Conservation (phyloP, 2,113 vertebrate genomes). For the Felis chaus region DNA sequence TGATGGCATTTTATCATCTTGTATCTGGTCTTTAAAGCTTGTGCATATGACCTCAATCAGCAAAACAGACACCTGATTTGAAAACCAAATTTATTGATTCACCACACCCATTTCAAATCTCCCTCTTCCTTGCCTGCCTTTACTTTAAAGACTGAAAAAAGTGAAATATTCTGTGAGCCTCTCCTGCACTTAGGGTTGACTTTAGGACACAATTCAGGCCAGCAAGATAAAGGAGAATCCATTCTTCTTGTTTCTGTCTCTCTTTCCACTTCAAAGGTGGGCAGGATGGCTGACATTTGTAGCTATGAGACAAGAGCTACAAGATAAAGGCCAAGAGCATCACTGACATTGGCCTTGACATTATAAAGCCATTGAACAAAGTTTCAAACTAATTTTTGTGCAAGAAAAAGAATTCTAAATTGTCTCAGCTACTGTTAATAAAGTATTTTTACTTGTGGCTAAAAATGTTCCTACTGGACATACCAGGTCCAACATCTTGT, state of each 20-base stretch:
- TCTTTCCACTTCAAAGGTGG: neutral
- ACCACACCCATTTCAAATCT: neutral
- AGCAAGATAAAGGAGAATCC: neutral
- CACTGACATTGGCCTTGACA: neutral
- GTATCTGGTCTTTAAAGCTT: slow-evolving; percentile 34
- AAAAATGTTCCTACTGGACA: neutral
- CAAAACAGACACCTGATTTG: slow-evolving; percentile 11
- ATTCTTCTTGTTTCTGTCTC: neutral
- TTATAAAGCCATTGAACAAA: neutral
- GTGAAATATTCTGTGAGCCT: neutral
- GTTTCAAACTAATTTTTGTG: slow-evolving; percentile 36
- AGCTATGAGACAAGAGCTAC: neutral
- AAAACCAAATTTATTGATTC: neutral
- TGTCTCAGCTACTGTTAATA: neutral
- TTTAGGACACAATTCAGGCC: slow-evolving; percentile 20
- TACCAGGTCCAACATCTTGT: neutral
- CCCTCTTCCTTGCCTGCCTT: slow-evolving; percentile 18
- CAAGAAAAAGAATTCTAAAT: neutral
- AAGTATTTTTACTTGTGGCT: slow-evolving; percentile 18
- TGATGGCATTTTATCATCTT: slow-evolving; percentile 32
- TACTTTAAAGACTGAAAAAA: neutral
- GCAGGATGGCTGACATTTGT: neutral
- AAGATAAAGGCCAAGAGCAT: neutral
- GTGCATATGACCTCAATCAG: slow-evolving; percentile 12
- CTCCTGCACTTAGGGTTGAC: neutral